These are phyloP conservation scores for Eufriesea mexicana DNA, from an alignment of 1,140 invertebrate genomes.

Conservation along the genomic window DNA sequence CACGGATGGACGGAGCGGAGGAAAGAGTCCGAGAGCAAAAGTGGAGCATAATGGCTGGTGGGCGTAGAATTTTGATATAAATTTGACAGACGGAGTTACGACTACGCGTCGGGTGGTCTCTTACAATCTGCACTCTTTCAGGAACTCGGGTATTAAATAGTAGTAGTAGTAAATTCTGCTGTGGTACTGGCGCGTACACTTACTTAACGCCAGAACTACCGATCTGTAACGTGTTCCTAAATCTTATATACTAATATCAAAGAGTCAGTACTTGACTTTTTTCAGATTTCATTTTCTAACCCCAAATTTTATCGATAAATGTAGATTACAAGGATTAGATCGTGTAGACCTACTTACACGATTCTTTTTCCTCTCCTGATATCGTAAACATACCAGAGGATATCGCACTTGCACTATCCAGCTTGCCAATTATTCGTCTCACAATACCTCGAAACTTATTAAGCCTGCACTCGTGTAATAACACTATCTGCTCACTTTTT, in stretches of 20 bases:
- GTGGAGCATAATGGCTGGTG: background rate
- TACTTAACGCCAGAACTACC: no score
- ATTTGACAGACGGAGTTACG: background rate
- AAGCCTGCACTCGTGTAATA: background rate
- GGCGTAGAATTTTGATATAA: background rate
- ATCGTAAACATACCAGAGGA: background rate
- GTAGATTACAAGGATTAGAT: no score
- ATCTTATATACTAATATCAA: no score
- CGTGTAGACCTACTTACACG: background rate
- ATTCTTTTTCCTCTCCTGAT: background rate
- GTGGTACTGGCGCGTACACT: no score
- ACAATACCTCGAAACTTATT: background rate
- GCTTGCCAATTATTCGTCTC: background rate
- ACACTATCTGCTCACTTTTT: background rate
- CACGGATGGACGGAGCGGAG: background rate
- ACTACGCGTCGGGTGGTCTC: background rate
- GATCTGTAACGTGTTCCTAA: no score
- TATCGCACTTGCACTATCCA: background rate
- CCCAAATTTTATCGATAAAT: background rate
- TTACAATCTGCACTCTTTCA: background rate
- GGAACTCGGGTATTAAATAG: background rate
- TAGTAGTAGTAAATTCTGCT: no score
- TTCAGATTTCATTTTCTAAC: no score
- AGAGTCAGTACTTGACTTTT: no score
- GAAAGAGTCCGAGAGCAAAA: background rate